Evolutionary conservation across 2,888 invertebrate species (phyloP).

Genomic region (Siphlonurus alternatus): DNA sequence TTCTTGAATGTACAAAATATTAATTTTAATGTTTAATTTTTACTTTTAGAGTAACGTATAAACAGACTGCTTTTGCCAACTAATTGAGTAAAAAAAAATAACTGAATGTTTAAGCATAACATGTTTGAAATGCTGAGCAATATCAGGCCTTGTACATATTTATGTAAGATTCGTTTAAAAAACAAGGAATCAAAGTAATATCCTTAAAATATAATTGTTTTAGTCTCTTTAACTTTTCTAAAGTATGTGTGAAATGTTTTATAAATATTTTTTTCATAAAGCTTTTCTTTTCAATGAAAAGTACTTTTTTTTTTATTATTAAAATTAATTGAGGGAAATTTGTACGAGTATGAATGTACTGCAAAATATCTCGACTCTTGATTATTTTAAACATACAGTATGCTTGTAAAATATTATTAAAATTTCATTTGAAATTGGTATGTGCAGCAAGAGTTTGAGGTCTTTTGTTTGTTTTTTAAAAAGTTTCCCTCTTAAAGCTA

Average conservation of each 20-base stretch:
- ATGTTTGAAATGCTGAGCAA: neutral
- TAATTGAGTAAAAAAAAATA: neutral
- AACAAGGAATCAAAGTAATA: neutral
- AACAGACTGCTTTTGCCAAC: neutral
- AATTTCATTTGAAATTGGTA: neutral
- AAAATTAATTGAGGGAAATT: too few relatives aligned
- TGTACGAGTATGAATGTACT: neutral
- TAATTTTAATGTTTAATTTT: neutral
- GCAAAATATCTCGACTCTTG: too few relatives aligned
- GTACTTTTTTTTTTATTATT: too few relatives aligned
- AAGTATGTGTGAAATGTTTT: too few relatives aligned
- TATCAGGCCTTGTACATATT: neutral
- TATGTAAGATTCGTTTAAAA: neutral
- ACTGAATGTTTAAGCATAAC: neutral
- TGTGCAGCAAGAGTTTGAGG: neutral
- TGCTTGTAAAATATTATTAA: too few relatives aligned
- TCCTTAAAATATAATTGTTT: neutral
- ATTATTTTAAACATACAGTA: too few relatives aligned
- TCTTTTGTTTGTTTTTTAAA: neutral
- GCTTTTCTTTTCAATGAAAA: too few relatives aligned
- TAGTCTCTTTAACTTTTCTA: too few relatives aligned
- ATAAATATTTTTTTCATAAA: too few relatives aligned
- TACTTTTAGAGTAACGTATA: neutral
- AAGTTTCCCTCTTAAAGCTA: constrained; percentile 11
- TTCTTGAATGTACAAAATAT: neutral